These are phyloP conservation scores for Ctenochaetus hawaiiensis DNA, from an alignment of 2,797 vertebrate species.

Conservation along the genomic window DNA sequence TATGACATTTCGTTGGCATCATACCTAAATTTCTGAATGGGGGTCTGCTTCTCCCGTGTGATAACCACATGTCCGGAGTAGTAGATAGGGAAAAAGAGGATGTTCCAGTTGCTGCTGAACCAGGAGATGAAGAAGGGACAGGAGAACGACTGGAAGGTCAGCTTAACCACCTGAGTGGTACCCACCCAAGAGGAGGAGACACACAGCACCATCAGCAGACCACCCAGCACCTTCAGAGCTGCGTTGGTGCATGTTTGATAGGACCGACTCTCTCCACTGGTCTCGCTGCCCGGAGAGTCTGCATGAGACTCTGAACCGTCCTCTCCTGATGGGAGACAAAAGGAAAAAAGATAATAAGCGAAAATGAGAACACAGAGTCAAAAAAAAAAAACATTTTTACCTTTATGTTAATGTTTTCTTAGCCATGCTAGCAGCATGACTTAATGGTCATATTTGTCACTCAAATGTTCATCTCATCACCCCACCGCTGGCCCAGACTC, in stretches of 20 bases:
- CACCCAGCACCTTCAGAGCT: constrained; percentile 93
- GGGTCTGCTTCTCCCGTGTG: constrained; percentile 94
- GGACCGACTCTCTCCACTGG: constrained; percentile 86
- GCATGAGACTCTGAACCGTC: constrained; percentile 91
- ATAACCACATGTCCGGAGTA: constrained; percentile 94
- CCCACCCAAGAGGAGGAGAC: constrained; percentile 98
- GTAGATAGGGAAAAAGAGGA: constrained; percentile 98
- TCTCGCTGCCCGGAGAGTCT: constrained; percentile 89
- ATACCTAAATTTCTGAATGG: constrained; percentile 97
- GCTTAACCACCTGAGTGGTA: constrained; percentile 97
- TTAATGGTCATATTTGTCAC: neutral
- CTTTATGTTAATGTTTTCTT: no score
- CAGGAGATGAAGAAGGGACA: constrained; percentile 99
- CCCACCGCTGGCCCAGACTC: neutral
- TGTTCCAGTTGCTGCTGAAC: constrained; percentile 99
- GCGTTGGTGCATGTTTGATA: constrained; percentile 89
- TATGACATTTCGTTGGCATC: neutral
- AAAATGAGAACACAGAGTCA: neutral
- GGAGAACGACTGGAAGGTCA: constrained; percentile 98
- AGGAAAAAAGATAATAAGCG: constrained; percentile 1
- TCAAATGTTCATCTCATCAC: neutral
- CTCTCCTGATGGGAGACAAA: constrained; percentile 85
- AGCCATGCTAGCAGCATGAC: neutral
- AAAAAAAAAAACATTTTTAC: neutral
- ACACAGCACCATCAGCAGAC: constrained; percentile 94